These are phyloP conservation scores for Thunnus thynnus DNA, from an alignment of 2,113 vertebrate species.

Conservation along the genomic window DNA sequence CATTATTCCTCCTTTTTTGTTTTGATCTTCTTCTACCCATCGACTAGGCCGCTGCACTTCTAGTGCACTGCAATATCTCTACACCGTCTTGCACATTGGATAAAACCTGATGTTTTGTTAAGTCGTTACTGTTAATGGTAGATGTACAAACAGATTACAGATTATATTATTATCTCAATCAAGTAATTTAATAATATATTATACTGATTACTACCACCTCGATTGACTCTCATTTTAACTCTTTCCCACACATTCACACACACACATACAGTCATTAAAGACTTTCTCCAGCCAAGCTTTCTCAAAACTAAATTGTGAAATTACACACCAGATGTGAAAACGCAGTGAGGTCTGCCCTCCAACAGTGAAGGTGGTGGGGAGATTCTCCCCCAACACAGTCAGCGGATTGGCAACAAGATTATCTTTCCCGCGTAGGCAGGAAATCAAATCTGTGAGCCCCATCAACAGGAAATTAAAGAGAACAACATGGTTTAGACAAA, in stretches of 20 bases:
- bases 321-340: constrained; percentile 24
- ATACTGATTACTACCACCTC: background rate
- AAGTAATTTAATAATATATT: background rate
- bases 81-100: background rate
- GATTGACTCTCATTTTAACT: background rate
- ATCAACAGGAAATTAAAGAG: constrained; percentile 83
- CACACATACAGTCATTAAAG: too few relatives aligned
- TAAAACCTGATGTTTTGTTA: constrained; percentile 5
- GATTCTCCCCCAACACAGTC: constrained; percentile 33
- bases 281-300: background rate
- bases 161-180: constrained; percentile 12
- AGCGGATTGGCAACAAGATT: constrained; percentile 59
- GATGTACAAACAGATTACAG: background rate
- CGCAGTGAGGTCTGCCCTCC: background rate
- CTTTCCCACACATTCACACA: background rate
- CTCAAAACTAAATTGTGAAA: constrained; percentile 31
- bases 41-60: background rate
- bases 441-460: constrained; percentile 76
- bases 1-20: constrained; percentile 28
- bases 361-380: background rate
- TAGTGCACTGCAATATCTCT: background rate
- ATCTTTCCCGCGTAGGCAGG: constrained; percentile 65
- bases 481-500: constrained; percentile 73
- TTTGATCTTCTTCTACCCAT: constrained; percentile 29
- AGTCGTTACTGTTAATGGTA: background rate